Base-by-base conservation (phyloP, 2,888 invertebrate genomes). In the Tigriopus californicus region DNA sequence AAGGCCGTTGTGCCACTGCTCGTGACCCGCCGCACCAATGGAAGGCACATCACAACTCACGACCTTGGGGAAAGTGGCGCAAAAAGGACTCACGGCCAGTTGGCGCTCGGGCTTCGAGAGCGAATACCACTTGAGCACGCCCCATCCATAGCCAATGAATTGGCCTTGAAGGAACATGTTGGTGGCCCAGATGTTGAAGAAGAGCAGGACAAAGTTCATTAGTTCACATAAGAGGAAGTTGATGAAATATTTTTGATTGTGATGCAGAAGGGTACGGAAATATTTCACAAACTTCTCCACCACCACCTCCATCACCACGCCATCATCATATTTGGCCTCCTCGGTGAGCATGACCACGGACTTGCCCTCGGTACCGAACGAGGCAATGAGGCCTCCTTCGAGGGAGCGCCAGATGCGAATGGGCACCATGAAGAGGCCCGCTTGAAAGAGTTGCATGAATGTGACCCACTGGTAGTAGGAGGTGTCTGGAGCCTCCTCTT, bases 281-380 rank as follows among this genome's bases (percentile, higher is more conserved):
- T 8, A 57, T 22, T 57, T 57, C 15, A 57, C 57, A 46, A 41
- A 46, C n/a, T 57, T 57, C 41, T 20, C 13, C 15, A 57, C 41
- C n/a, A 41, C 47, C 18, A 20, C 41, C 24, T 57, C 57, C 46
- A 57, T 22, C 13, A 57, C 18, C 10, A 57, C 57, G 1, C 41
- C 57, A 41, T 57, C 57, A 8, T 57, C 57, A 40, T 41, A n/a
- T 46, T 57, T 57, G 12, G 40, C 57, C 15, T 57, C 57, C 57
- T 57, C 57, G n/a, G 46, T 46, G 11, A 52, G 8, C 15, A 57
- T 44, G 8, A 57, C 18, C 20, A 42, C 18, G 15, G 57, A 41
- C 20, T 24, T 57, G 13, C 44, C 57, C 10, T 57, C 57, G 1
- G 46, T 57, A 2, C 57, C 57, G 22, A 57, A 57, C 13, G 42